phyloP scores from a whole-genome alignment of 1,140 invertebrate genomes.

The Panagrolaimus sp. region DNA sequence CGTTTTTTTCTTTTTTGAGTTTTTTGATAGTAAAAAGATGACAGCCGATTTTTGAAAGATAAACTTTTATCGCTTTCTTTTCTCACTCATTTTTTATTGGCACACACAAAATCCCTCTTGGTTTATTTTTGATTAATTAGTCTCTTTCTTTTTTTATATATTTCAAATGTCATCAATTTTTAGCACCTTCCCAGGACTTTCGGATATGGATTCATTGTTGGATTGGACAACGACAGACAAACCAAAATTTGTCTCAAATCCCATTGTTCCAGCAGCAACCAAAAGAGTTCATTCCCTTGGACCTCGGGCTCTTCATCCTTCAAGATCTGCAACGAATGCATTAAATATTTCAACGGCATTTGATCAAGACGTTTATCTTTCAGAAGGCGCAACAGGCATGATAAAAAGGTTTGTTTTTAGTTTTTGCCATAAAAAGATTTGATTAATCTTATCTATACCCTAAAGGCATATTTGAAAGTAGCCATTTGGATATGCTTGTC shows the following conservation, averaged over 20 bases:
- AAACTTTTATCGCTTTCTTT: conserved; percentile 1
- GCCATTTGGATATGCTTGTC: too few species aligned
- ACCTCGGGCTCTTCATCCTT: background rate
- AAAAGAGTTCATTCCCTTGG: background rate
- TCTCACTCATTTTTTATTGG: too few species aligned
- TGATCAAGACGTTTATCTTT: too few species aligned
- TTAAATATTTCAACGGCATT: too few species aligned
- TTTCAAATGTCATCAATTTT: background rate
- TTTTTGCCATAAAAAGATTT: too few species aligned
- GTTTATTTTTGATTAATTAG: background rate
- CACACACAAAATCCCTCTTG: background rate
- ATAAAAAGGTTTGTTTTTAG: too few species aligned
- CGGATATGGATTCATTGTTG: conserved; percentile 3
- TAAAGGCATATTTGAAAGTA: too few species aligned
- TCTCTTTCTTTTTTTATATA: background rate
- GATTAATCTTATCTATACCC: too few species aligned
- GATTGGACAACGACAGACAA: conserved; percentile 12
- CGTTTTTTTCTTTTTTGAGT: too few species aligned
- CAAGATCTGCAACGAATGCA: conserved; percentile 10
- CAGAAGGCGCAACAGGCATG: too few species aligned
- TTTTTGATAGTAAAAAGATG: background rate
- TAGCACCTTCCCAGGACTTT: background rate
- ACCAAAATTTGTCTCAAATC: background rate
- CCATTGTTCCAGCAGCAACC: background rate
- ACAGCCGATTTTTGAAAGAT: background rate